A percentile compares a stretch with the other conserved stretches of the same genome.
phyloP scores from a whole-genome alignment of 2,888 invertebrate species.

The Maniola hyperantus region DNA sequence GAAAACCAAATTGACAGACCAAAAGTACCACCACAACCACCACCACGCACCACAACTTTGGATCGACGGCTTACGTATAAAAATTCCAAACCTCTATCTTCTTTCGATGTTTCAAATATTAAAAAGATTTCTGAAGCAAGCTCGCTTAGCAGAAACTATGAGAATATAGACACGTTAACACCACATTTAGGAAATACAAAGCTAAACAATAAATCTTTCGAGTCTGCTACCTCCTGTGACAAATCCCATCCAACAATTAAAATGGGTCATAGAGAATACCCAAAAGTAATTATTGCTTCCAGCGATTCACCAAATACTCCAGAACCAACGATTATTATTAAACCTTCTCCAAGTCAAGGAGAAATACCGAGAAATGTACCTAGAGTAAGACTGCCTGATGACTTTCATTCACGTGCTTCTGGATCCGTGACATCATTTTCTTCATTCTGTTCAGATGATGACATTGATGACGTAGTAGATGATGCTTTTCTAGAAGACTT shows the following conservation, averaged over 20 bases:
- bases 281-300: conserved; percentile 80
- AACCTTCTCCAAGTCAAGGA: conserved; percentile 76
- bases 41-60: conserved; percentile 88
- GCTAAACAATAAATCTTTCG: conserved; percentile 53
- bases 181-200: conserved; percentile 44
- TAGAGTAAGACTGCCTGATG: conserved; percentile 76
- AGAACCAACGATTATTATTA: conserved; percentile 84
- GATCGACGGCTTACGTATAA: conserved; percentile 80
- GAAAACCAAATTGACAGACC: conserved; percentile 63
- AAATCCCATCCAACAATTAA: conserved; percentile 43
- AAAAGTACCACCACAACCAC: conserved; percentile 86
- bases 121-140: conserved; percentile 54
- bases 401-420: conserved; percentile 64
- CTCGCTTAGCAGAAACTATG: conserved; percentile 56
- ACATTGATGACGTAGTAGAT: conserved; percentile 57
- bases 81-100: conserved; percentile 68
- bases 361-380: conserved; percentile 69
- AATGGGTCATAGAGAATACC: conserved; percentile 53
- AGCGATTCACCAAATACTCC: conserved; percentile 67
- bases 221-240: conserved; percentile 45
- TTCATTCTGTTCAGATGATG: conserved; percentile 69
- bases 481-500: conserved; percentile 61
- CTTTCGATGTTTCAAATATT: conserved; percentile 58
- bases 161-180: conserved; percentile 66
- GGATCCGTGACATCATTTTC: conserved; percentile 67